Percentiles rank a stretch among this genome's conserved stretches.
phyloP scores from a whole-genome alignment of 1,140 invertebrate species.

The Chrysomallon squamiferum region DNA sequence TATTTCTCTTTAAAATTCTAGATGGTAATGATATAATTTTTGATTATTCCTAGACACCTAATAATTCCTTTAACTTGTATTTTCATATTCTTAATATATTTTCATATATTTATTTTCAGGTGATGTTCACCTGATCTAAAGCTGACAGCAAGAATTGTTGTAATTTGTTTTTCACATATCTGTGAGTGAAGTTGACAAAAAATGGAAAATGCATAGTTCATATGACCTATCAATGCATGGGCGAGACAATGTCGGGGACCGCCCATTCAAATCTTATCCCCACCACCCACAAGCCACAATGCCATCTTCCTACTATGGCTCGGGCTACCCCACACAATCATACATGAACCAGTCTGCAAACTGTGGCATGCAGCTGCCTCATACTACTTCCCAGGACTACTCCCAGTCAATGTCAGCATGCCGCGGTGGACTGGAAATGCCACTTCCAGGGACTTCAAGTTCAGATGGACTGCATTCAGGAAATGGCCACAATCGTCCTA shows the following conservation, averaged over 20 bases:
- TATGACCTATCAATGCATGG: constrained; percentile 5
- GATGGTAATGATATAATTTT: too few relatives aligned
- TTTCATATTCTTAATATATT: too few relatives aligned
- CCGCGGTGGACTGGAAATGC: constrained; percentile 2
- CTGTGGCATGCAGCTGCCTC: constrained; percentile 9
- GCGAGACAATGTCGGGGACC: constrained; percentile 4
- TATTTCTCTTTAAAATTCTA: too few relatives aligned
- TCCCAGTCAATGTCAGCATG: constrained; percentile 2
- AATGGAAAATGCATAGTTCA: constrained; percentile 4
- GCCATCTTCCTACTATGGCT: constrained; percentile 10
- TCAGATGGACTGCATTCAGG: too few relatives aligned
- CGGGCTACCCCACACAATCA: background rate
- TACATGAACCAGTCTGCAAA: constrained; percentile 1
- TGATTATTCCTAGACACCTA: too few relatives aligned
- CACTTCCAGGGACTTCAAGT: background rate
- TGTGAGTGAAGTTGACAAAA: background rate
- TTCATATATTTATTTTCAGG: too few relatives aligned
- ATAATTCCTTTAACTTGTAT: too few relatives aligned
- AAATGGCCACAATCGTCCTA: background rate
- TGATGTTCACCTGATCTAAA: too few relatives aligned
- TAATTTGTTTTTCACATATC: too few relatives aligned
- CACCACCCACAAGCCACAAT: constrained; percentile 9
- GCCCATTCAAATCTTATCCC: constrained; percentile 22
- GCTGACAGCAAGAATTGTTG: too few relatives aligned
- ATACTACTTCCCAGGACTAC: background rate